These are phyloP conservation scores for Stramonita haemastoma DNA, from an alignment of 2,888 invertebrate species.

Conservation along the genomic window DNA sequence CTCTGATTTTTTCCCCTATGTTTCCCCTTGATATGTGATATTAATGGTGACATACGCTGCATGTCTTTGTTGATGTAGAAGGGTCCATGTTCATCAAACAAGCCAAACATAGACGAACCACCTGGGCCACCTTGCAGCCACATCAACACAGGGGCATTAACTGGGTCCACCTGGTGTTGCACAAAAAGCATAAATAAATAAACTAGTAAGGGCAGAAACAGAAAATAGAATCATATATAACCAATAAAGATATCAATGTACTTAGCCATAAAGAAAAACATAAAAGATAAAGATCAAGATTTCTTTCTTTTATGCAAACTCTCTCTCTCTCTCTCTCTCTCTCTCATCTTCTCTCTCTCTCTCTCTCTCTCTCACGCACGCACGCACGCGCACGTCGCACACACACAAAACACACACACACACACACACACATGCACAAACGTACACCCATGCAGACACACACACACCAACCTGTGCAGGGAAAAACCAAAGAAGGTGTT, in stretches of 20 bases:
- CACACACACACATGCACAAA: no score
- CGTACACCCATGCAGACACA: no score
- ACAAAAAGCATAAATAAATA: not conserved
- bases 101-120: slow-evolving; percentile 76
- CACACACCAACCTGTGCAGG: slow-evolving; percentile 82
- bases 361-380: no score
- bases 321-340: no score
- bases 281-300: no score
- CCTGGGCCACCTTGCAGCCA: slow-evolving; percentile 79
- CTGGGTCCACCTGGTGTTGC: not conserved
- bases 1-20: no score
- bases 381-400: no score
- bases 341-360: no score
- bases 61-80: slow-evolving; percentile 80
- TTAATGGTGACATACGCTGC: slow-evolving; percentile 58
- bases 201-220: not conserved
- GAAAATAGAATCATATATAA: not conserved
- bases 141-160: slow-evolving; percentile 74
- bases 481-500: slow-evolving; percentile 96
- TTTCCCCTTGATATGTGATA: no score
- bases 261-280: no score
- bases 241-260: not conserved
- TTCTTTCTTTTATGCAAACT: no score
- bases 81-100: slow-evolving; percentile 88
- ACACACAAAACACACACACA: no score